These are phyloP conservation scores for Neodontobutis hainanensis DNA, from an alignment of 2,113 vertebrate species.

Conservation along the genomic window DNA sequence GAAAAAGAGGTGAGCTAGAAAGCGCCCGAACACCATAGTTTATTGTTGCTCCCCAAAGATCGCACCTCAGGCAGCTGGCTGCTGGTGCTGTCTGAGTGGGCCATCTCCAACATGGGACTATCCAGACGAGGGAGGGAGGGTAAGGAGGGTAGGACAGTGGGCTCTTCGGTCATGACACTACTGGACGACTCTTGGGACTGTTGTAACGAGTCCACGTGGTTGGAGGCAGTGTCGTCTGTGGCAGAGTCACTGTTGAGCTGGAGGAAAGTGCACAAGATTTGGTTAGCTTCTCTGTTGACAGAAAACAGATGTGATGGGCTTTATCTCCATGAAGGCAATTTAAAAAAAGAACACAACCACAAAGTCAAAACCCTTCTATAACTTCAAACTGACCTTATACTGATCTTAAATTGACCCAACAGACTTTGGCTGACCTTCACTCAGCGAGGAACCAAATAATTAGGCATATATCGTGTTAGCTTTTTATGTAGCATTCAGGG, in stretches of 20 bases:
- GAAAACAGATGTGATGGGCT: neutral
- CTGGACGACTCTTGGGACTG: slow-evolving; percentile 92
- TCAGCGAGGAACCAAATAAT: neutral
- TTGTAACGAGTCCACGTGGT: slow-evolving; percentile 88
- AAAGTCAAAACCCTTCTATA: too few species aligned
- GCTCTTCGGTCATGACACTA: slow-evolving; percentile 87
- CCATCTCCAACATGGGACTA: slow-evolving; percentile 89
- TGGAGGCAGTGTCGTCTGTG: slow-evolving; percentile 84
- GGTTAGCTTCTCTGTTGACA: neutral
- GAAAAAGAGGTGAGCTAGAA: slow-evolving; percentile 73
- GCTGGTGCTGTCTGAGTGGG: slow-evolving; percentile 92
- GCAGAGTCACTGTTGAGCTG: slow-evolving; percentile 91
- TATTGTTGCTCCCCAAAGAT: slow-evolving; percentile 79
- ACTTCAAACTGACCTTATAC: too few species aligned
- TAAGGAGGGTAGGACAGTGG: slow-evolving; percentile 76
- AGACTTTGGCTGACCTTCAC: neutral
- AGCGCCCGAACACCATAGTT: slow-evolving; percentile 89
- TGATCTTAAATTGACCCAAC: too few species aligned
- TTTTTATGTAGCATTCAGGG: neutral
- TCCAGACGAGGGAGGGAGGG: slow-evolving; percentile 81
- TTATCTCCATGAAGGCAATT: neutral
- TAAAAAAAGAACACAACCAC: neutral
- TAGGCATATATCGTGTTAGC: neutral
- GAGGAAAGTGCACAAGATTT: neutral
- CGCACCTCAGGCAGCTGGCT: slow-evolving; percentile 99